These are phyloP conservation scores for Drosophila mettleri DNA, from an alignment of 2,888 invertebrate genomes.

Conservation along the genomic window DNA sequence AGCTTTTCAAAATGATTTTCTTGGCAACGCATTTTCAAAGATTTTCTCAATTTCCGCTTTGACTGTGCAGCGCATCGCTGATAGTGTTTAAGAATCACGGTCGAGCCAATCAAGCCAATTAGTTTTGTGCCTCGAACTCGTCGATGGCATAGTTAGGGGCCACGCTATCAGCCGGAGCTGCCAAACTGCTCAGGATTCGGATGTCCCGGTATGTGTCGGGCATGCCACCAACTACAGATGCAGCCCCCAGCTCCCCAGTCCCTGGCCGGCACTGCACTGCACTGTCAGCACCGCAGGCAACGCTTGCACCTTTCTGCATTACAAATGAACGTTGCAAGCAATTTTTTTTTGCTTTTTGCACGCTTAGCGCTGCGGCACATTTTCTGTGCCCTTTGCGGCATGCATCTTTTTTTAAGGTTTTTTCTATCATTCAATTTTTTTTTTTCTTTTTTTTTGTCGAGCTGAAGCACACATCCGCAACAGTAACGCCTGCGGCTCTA, in stretches of 20 bases:
- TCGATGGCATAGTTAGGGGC: conserved; percentile 54
- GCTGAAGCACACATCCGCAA: conserved; percentile 68
- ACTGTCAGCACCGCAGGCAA: conserved; percentile 55
- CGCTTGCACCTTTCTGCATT: conserved; percentile 76
- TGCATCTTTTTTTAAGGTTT: conserved; percentile 22
- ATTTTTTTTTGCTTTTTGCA: conserved; percentile 46
- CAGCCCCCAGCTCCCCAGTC: not conserved
- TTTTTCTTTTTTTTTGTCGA: conserved; percentile 28
- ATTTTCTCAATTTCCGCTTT: not conserved
- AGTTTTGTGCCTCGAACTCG: conserved; percentile 63
- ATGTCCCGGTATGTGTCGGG: conserved; percentile 32
- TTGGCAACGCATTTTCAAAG: not conserved
- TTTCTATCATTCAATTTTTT: conserved; percentile 1
- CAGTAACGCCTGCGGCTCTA: conserved; percentile 75
- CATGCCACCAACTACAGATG: not conserved
- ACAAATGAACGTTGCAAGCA: conserved; percentile 66
- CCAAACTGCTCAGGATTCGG: conserved; percentile 33
- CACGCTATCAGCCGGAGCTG: conserved; percentile 37
- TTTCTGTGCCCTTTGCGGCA: conserved; percentile 39
- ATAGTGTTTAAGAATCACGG: conserved; percentile 63
- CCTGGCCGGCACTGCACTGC: not conserved
- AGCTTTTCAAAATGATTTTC: too few species aligned
- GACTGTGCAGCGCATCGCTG: not conserved
- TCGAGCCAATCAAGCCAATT: conserved; percentile 76
- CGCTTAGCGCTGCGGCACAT: conserved; percentile 48